Percentiles rank a stretch among this genome's conserved stretches.
Conservation (phyloP, 1,140 invertebrate genomes). For the Diachasma alloeum region DNA sequence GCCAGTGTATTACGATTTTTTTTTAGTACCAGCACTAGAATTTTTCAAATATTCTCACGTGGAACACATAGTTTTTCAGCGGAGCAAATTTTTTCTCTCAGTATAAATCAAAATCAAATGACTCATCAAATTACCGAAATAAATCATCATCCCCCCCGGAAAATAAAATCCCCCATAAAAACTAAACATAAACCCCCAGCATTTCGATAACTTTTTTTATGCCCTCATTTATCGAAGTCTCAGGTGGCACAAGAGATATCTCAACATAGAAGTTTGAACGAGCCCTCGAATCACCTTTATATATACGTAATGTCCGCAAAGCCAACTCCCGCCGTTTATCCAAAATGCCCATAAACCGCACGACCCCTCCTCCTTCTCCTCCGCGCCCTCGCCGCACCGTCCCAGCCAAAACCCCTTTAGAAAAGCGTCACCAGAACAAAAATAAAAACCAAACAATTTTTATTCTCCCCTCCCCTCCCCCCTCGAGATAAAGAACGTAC, state of each 20-base stretch:
- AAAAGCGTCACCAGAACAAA: not conserved
- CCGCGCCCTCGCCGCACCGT: not conserved
- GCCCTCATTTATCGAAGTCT: constrained; percentile 4
- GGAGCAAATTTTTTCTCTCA: too few species aligned
- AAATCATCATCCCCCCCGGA: not conserved
- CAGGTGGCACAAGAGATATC: constrained; percentile 17
- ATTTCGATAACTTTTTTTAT: not conserved
- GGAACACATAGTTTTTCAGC: too few species aligned
- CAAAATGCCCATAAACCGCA: constrained; percentile 54
- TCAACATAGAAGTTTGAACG: not conserved
- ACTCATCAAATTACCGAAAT: not conserved
- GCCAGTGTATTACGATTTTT: too few species aligned
- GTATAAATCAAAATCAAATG: too few species aligned
- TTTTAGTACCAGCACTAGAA: too few species aligned
- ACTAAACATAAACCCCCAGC: not conserved
- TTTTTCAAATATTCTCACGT: too few species aligned
- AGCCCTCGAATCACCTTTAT: constrained; percentile 11
- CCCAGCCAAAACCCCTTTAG: not conserved
- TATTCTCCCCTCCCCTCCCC: not conserved
- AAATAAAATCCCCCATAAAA: not conserved
- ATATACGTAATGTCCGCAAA: constrained; percentile 17
- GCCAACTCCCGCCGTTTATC: constrained; percentile 46
- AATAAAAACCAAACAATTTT: not conserved
- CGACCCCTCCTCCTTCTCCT: not conserved
- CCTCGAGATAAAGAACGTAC: not conserved